Evolutionary conservation across 2,888 invertebrate genomes (phyloP), one percentile per base, ranked within the genome.

Genomic region (Meiosimyza decipiens): DNA sequence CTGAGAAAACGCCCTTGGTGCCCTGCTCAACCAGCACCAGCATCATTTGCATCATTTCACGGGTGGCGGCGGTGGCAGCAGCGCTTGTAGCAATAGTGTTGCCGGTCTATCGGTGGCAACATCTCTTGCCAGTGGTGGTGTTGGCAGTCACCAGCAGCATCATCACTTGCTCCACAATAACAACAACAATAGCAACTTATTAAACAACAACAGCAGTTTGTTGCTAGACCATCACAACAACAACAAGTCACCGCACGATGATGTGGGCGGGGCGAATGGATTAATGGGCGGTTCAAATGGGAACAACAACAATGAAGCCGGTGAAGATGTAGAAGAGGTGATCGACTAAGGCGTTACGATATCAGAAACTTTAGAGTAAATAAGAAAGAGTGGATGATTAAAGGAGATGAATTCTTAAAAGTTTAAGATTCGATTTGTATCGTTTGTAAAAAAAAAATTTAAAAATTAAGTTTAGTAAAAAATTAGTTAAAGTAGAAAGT

Each of bases 1-100:
- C 90, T 93, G 93, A 93, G 92, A 92, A 86, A 91, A 92, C 91
- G 92, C 90, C 86, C 89, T 90, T 88, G 91, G 87, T 83, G 86
- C 85, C 89, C 89, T 92, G 89, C 90, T 89, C 88, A 87, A 87
- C 80, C 87, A 87, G 82, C 87, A 87, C 78, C 87, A 87, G 81
- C 86, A 85, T 80, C 86, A 86, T 77, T 83, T 86, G 79, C 85
- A 86, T 80, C 86, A 85, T 75, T 85, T 84, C 78, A 80, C 82
- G 71, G 76, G 79, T 76, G 79, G 77, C 70, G 77, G 79, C 68
- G 74, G 78, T 71, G 76, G 76, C 22, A 74, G 74, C 55, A 75
- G 72, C 22, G 63, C 65, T 33, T 67, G 65, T 71, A 77, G 78
- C 65, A 71, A 73, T 73, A 76, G 74, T 72, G 76, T 76, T 50